Base-by-base conservation (phyloP, 2,113 vertebrate genomes). In the Actenoides hombroni region DNA sequence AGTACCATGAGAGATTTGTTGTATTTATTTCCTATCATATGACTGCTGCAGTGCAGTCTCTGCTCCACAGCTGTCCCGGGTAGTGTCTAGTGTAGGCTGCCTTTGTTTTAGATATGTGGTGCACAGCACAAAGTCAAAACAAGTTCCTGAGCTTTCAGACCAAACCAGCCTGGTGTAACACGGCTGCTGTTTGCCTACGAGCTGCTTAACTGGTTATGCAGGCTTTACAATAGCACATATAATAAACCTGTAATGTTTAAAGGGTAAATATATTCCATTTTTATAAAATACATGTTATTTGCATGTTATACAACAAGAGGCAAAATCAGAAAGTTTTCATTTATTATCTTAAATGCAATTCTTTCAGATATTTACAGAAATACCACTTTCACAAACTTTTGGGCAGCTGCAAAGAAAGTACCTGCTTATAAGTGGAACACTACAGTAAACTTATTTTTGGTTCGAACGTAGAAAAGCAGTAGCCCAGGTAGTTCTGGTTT, bases 201-300 rank as follows among this genome's bases (percentile, higher is more conserved):
- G 96, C 89, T 83, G 91, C 75, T 89, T 46, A 93, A 93, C 95
- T 94, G 94, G 95, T 96, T 95, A 57, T 57, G 48, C 96, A 93
- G 90, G 92, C 83, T 95, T 88, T 65, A 49, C 69, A 64, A 24
- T 12, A 70, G 69, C 69, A 51, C 4, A 1, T 26, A 31, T 13
- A 85, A 70, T 76, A 92, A 81, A 83, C 20, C 28, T 10, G 29
- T 16, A 18, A 54, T 26, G 51, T 71, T 94, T 77, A 37, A 88
- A 90, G 24, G 7, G 57, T 61, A 94, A 86, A 88, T 51, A 42
- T 3, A 68, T 75, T 61, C 88, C 4, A 26, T 92, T 95, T 94
- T 75, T 86, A 79, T 53, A 86, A 61, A 64, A 29, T 29, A 65
- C 8, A 4, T 54, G 33, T 49, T 60, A 53, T 68, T 75, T 80